phyloP scores from a whole-genome alignment of 2,888 invertebrate species.

The Meiosimyza platycephala region DNA sequence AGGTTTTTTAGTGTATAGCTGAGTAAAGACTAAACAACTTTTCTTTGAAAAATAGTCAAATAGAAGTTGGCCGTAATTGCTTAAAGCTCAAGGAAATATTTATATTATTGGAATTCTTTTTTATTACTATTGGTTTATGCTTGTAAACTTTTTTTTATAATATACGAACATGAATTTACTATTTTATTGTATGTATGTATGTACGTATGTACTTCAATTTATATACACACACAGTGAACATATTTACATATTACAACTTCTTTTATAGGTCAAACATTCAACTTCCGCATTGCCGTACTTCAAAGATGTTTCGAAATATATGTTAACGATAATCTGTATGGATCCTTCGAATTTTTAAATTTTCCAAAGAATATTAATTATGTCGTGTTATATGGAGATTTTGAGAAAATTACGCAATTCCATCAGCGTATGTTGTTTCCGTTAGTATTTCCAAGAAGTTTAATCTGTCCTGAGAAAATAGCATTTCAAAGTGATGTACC shows the following conservation, averaged over 20 bases:
- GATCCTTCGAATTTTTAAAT: slow-evolving; percentile 63
- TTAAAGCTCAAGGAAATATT: too few species aligned
- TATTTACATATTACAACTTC: background rate
- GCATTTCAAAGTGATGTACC: slow-evolving; percentile 66
- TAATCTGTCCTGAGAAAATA: slow-evolving; percentile 60
- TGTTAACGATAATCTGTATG: slow-evolving; percentile 65
- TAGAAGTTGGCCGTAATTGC: too few species aligned
- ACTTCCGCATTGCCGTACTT: slow-evolving; percentile 63
- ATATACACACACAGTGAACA: too few species aligned
- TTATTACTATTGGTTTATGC: too few species aligned
- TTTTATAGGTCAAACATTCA: slow-evolving; percentile 60
- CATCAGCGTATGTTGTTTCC: slow-evolving; percentile 66
- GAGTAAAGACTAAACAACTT: too few species aligned
- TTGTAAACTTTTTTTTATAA: too few species aligned
- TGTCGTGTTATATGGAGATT: slow-evolving; percentile 62
- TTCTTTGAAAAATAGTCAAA: too few species aligned
- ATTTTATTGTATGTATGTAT: too few species aligned
- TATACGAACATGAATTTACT: too few species aligned
- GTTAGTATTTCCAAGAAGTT: slow-evolving; percentile 60
- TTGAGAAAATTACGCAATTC: slow-evolving; percentile 65
- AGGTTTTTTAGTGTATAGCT: too few species aligned
- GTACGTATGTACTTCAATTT: too few species aligned
- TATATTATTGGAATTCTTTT: too few species aligned
- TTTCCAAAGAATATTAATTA: slow-evolving; percentile 65
- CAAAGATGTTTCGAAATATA: slow-evolving; percentile 66